These are phyloP conservation scores for Nestor notabilis DNA, from an alignment of 2,113 vertebrate genomes.

Conservation along the genomic window DNA sequence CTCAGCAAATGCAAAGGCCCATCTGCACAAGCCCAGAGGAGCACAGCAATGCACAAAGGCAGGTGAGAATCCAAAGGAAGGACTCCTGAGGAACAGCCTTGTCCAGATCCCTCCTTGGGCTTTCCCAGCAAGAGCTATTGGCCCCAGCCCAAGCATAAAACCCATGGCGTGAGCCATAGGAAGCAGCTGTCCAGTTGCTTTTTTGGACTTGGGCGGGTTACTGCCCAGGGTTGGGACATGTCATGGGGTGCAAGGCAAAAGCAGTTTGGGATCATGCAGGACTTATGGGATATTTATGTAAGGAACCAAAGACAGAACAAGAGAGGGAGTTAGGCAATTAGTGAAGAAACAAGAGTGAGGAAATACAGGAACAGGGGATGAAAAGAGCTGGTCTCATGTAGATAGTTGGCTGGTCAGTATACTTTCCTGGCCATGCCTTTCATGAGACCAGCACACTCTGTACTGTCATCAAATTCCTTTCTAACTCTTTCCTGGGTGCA, in stretches of 20 bases:
- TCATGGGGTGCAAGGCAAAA: neutral
- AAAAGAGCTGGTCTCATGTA: neutral
- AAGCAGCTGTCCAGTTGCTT: neutral
- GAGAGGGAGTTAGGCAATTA: neutral
- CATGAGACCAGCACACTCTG: neutral
- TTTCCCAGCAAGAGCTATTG: accelerated
- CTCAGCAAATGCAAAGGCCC: neutral
- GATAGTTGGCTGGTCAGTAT: neutral
- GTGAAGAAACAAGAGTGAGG: neutral
- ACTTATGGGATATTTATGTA: neutral
- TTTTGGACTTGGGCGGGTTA: neutral
- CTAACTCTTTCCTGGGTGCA: too few species aligned
- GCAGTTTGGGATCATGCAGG: accelerated
- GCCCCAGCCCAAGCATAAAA: neutral
- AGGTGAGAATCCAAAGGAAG: neutral
- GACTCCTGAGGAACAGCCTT: too few species aligned
- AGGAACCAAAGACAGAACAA: neutral
- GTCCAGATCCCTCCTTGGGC: accelerated
- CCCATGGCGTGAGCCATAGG: too few species aligned
- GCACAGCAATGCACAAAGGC: too few species aligned
- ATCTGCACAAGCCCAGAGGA: neutral
- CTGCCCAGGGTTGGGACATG: neutral
- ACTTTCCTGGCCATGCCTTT: neutral
- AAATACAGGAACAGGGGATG: neutral
- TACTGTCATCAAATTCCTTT: neutral